Conservation (phyloP, 2,113 vertebrate species). For the Crotalus tigris region DNA sequence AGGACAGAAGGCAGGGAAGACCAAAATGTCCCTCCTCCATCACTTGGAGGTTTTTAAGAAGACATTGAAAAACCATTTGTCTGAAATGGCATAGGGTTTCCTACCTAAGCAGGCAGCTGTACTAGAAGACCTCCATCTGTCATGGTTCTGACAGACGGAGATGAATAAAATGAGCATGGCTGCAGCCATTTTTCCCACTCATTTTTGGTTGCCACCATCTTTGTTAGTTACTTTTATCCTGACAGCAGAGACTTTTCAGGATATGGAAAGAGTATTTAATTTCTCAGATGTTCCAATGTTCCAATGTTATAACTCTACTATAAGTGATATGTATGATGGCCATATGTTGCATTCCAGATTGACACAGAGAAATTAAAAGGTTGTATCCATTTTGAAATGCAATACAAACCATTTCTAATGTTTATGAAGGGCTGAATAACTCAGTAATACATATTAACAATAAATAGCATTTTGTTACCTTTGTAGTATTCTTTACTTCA, state of each 20-base stretch:
- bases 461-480: constrained; percentile 18
- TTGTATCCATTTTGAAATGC: constrained; percentile 3
- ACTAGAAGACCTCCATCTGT: background rate
- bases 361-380: background rate
- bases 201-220: too few relatives aligned
- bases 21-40: background rate
- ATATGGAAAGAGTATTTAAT: background rate
- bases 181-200: too few relatives aligned
- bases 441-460: constrained; percentile 7
- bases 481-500: constrained; percentile 14
- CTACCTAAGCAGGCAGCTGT: background rate
- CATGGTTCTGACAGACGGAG: too few relatives aligned
- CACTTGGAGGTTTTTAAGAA: background rate
- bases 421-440: constrained; percentile 16
- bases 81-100: background rate
- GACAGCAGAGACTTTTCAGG: background rate
- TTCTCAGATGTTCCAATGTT: background rate
- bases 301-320: background rate
- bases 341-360: background rate
- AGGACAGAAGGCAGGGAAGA: background rate
- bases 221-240: background rate
- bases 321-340: background rate
- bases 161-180: too few relatives aligned
- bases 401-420: background rate
- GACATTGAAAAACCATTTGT: background rate